Conservation (phyloP, 2,113 vertebrate genomes). For the Struthio camelus region DNA sequence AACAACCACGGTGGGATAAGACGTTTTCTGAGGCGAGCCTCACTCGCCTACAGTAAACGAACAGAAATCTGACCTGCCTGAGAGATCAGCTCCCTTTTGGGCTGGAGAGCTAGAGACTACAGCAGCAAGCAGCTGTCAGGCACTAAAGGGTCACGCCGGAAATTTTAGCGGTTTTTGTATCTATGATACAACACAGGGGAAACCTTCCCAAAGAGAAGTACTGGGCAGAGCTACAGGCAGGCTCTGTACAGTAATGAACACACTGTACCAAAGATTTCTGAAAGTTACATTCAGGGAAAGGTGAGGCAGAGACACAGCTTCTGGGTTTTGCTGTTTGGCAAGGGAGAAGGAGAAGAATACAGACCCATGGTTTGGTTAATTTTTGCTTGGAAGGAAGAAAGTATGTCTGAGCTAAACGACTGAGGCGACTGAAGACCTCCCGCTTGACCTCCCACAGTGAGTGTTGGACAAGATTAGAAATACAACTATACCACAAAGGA, state of each 20-base stretch:
- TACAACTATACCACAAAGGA: neutral
- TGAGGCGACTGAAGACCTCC: neutral
- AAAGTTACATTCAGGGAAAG: neutral
- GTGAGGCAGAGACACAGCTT: neutral
- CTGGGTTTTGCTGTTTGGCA: neutral
- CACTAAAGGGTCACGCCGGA: neutral
- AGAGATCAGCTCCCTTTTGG: neutral
- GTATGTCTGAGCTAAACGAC: neutral
- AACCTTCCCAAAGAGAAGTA: neutral
- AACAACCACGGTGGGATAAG: neutral
- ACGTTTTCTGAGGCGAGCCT: neutral
- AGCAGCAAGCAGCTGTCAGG: neutral
- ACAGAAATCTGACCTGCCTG: neutral
- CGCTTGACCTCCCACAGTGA: neutral
- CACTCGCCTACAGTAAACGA: neutral
- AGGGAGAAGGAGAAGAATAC: neutral
- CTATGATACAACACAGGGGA: neutral
- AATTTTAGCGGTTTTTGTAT: neutral
- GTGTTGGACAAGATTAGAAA: neutral
- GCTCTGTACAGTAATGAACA: neutral
- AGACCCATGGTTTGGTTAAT: neutral
- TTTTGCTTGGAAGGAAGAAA: neutral
- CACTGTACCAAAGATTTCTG: neutral
- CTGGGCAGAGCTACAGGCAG: neutral
- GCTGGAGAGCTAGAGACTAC: neutral